Evolutionary conservation across 2,888 invertebrate species (phyloP).

Genomic region (Netelia melanura): DNA sequence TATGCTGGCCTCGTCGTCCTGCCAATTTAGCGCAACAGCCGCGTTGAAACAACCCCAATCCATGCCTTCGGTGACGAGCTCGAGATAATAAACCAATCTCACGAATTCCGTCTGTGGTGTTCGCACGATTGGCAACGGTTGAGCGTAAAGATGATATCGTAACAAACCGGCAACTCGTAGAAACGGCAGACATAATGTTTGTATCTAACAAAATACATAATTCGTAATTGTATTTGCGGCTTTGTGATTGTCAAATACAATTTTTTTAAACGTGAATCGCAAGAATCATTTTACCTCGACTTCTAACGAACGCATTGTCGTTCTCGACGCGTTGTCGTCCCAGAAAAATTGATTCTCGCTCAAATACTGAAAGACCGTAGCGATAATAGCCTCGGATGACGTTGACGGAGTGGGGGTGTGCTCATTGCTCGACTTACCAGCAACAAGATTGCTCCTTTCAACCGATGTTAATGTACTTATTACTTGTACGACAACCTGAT

Average conservation of each 20-base stretch:
- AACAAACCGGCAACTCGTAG: constrained; percentile 93
- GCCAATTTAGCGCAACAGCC: constrained; percentile 88
- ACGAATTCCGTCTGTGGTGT: constrained; percentile 91
- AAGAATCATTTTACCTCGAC: constrained; percentile 35
- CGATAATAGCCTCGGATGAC: constrained; percentile 77
- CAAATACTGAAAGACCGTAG: constrained; percentile 78
- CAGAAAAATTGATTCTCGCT: constrained; percentile 77
- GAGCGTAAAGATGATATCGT: constrained; percentile 93
- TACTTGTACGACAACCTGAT: constrained; percentile 94
- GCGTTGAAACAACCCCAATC: constrained; percentile 89
- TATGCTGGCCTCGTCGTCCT: constrained; percentile 84
- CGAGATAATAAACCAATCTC: constrained; percentile 91
- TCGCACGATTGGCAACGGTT: constrained; percentile 89
- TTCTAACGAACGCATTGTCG: constrained; percentile 41
- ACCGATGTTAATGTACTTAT: constrained; percentile 89
- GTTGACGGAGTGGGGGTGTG: constrained; percentile 68
- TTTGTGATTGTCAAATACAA: not conserved
- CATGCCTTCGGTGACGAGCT: constrained; percentile 90
- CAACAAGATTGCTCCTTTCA: constrained; percentile 86
- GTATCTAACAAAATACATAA: constrained; percentile 86
- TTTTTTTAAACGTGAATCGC: not conserved
- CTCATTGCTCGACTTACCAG: constrained; percentile 67
- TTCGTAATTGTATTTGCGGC: not conserved
- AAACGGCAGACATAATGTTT: constrained; percentile 93
- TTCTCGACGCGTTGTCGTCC: constrained; percentile 57